phyloP scores from a whole-genome alignment of 2,797 vertebrate species.

The Morelia viridis region DNA sequence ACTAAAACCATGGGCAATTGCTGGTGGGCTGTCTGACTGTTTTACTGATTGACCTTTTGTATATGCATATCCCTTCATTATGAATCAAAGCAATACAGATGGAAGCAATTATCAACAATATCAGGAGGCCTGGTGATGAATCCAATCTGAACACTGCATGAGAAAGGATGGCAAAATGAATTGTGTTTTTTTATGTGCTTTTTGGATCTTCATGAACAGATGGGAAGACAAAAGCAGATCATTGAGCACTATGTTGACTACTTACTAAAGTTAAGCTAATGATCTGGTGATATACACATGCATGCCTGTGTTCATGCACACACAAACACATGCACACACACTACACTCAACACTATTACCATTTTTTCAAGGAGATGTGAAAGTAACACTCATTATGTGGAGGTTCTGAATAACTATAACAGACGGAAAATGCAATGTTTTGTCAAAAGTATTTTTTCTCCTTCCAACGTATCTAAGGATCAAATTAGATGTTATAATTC shows the following conservation, averaged over 20 bases:
- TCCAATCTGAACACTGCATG: neutral
- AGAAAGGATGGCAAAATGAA: neutral
- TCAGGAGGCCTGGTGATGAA: neutral
- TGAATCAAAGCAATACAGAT: neutral
- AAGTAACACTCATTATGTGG: neutral
- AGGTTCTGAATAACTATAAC: slow-evolving; percentile 2
- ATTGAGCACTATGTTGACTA: neutral
- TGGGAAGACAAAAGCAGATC: neutral
- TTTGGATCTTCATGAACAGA: slow-evolving; percentile 4
- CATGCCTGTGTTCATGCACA: neutral
- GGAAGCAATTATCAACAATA: neutral
- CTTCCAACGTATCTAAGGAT: neutral
- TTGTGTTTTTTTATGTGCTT: neutral
- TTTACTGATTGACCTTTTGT: neutral
- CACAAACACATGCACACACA: neutral
- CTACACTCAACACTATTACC: neutral
- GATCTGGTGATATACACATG: neutral
- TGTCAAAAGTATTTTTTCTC: neutral
- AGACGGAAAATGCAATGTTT: neutral
- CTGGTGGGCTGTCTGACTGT: neutral
- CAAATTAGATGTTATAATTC: neutral
- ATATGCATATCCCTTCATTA: neutral
- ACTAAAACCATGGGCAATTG: neutral
- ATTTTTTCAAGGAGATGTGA: neutral
- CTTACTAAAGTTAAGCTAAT: neutral